Evolutionary conservation across 2,113 vertebrate genomes (phyloP).

Genomic region (Taurulus bubalis): DNA sequence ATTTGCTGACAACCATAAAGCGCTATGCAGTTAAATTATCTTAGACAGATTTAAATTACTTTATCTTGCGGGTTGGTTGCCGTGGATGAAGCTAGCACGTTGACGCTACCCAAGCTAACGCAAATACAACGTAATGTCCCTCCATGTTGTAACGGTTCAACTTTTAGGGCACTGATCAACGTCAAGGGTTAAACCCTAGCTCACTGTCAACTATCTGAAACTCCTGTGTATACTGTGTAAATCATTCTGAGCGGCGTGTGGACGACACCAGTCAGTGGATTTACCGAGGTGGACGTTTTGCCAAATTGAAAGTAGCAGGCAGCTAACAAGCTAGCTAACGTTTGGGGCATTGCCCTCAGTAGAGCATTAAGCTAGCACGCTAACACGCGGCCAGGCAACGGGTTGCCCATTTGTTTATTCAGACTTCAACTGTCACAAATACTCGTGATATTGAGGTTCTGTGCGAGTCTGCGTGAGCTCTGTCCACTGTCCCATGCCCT

Average conservation of each 20-base stretch:
- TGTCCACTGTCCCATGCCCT: neutral
- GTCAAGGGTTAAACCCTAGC: neutral
- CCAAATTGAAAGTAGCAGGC: conserved; percentile 39
- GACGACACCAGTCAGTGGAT: neutral
- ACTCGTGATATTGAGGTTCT: neutral
- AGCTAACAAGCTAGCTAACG: neutral
- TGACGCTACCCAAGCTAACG: conserved; percentile 20
- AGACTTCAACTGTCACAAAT: neutral
- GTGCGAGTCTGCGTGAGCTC: neutral
- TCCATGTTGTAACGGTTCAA: conserved; percentile 15
- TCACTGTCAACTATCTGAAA: neutral
- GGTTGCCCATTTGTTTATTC: neutral
- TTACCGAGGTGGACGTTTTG: conserved; percentile 28
- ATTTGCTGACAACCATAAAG: neutral
- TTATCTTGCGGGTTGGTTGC: neutral
- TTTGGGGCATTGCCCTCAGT: conserved; percentile 1
- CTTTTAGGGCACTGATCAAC: conserved; percentile 1
- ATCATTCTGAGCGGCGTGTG: neutral
- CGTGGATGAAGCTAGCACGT: neutral
- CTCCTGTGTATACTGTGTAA: neutral
- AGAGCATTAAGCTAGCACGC: conserved; percentile 48
- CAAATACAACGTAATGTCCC: conserved; percentile 40
- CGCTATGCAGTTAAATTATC: neutral
- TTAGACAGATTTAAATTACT: neutral
- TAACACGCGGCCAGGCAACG: conserved; percentile 46